Percentiles rank a stretch among this genome's conserved stretches.
These are phyloP conservation scores for Heteromurus nitidus DNA, from an alignment of 2,888 invertebrate species.

Conservation along the genomic window DNA sequence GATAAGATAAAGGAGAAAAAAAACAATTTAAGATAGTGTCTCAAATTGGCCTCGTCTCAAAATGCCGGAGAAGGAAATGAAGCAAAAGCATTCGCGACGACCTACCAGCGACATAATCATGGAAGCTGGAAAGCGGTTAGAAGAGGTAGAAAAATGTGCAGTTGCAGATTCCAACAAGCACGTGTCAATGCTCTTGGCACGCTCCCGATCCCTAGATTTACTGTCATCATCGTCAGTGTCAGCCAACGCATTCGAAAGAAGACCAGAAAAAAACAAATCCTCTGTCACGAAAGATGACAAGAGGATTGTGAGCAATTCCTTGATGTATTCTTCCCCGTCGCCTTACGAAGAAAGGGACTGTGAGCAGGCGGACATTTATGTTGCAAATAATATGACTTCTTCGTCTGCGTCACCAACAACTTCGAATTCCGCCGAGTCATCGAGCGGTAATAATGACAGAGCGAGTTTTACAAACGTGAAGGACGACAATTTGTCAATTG, in stretches of 20 bases:
- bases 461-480: not conserved
- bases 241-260: not conserved
- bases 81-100: constrained; percentile 15
- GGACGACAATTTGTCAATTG: constrained; percentile 30
- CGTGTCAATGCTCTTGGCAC: constrained; percentile 40
- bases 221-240: not conserved
- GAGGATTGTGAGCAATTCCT: not conserved
- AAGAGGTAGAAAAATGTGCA: constrained; percentile 33
- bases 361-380: constrained; percentile 29
- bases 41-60: no score
- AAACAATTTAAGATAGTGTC: no score
- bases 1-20: not conserved
- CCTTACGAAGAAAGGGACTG: constrained; percentile 38
- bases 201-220: constrained; percentile 47
- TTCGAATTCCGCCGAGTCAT: constrained; percentile 40
- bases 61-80: constrained; percentile 36
- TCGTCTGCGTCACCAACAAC: not conserved
- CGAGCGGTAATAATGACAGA: not conserved
- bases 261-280: not conserved
- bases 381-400: not conserved
- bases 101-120: constrained; percentile 48
- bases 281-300: not conserved
- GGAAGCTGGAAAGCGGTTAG: constrained; percentile 27
- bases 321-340: constrained; percentile 10
- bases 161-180: constrained; percentile 44